Evolutionary conservation across 2,113 vertebrate genomes (phyloP).

Genomic region (Rhizomys pruinosus): DNA sequence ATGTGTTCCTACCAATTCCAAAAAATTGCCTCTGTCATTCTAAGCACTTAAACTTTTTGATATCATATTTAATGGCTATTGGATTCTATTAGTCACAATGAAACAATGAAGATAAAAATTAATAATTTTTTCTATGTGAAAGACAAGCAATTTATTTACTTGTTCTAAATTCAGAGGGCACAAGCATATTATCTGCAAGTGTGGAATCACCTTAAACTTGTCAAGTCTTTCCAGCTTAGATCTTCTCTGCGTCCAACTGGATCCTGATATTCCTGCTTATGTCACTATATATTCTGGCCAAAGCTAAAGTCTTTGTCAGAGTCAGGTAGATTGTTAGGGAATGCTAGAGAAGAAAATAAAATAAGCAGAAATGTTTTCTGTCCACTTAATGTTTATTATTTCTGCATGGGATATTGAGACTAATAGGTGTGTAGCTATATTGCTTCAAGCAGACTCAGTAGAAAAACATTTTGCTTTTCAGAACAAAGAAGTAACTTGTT

Average conservation of each 20-base stretch:
- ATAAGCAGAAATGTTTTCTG: not conserved
- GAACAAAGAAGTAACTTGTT: not conserved
- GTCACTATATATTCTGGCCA: not conserved
- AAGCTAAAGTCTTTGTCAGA: not conserved
- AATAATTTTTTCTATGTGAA: slow-evolving; percentile 26
- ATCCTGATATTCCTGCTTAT: not conserved
- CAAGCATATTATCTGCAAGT: not conserved
- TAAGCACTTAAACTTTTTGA: not conserved
- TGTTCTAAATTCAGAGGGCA: not conserved
- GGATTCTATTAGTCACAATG: slow-evolving; percentile 22
- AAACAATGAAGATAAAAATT: slow-evolving; percentile 45
- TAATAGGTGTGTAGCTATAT: not conserved
- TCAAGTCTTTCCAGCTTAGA: not conserved
- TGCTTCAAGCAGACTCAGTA: not conserved
- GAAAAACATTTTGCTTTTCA: slow-evolving; percentile 20
- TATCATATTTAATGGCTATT: not conserved
- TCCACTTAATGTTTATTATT: slow-evolving; percentile 34
- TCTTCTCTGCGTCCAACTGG: not conserved
- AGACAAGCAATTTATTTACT: not conserved
- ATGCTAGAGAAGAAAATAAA: slow-evolving; percentile 8
- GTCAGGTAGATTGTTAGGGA: not conserved
- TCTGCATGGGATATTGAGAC: slow-evolving; percentile 12
- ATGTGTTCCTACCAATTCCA: slow-evolving; percentile 23
- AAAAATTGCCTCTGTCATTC: not conserved
- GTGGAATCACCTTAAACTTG: not conserved